Base-by-base conservation (phyloP, 2,888 invertebrate genomes). In the Pheosia gnoma region DNA sequence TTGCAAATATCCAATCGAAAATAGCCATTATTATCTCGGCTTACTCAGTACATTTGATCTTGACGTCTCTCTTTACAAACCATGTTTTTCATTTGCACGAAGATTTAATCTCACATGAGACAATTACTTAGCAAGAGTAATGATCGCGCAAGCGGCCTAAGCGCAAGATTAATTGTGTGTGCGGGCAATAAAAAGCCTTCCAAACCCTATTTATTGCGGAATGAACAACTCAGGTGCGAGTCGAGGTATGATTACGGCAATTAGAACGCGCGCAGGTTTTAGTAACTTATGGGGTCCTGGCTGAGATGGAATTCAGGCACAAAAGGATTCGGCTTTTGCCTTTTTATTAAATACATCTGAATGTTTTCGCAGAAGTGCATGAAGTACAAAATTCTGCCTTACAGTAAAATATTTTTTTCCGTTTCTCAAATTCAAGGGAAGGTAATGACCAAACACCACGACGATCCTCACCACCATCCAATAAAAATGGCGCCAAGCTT, bases 111-210 rank as follows among this genome's bases (percentile, higher is more conserved):
- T 60, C 41, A 66, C 61, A 74, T 66, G 68, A 71, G 66, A 68
- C 77, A 74, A 74, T 68, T 67, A 77, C 68, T 77, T 74, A 66
- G 58, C 58, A 67, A 74, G 77, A 77, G 62, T 74, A 77, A 74
- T 74, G 75, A 69, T 65, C 43, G 59, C 56, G 38, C 43, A 37
- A 37, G 36, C 53, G 53, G 37, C 59, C 60, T 70, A 71, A 71
- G 71, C 74, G 47, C 55, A 65, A 71, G 77, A 74, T 77, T 68
- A 74, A 74, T 74, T 74, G 67, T 63, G 57, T 39, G 52, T 54
- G 61, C 60, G 58, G 57, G 68, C 60, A 62, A 77, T 77, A 74
- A 74, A 74, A 74, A 68, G 54, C 72, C 61, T 58, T 7, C 49
- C 58, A 54, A 66, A 45, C 61, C 55, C 54, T 60, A 65, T 62